phyloP scores from a whole-genome alignment of 2,797 vertebrate genomes.

The Enteromius paludinosus region DNA sequence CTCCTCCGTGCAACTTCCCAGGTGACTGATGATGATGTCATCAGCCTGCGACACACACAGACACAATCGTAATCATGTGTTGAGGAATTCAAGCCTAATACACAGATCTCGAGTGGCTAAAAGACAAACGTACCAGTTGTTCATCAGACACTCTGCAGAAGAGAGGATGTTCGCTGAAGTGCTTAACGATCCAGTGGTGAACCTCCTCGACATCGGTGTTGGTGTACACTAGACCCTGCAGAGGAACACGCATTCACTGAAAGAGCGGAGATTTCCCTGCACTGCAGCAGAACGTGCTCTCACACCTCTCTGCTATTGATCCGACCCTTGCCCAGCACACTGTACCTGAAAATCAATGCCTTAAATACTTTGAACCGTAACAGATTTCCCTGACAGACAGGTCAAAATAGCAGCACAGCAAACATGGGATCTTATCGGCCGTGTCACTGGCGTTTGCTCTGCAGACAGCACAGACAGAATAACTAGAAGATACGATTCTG shows the following conservation, averaged over 20 bases:
- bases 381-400: conserved; percentile 39
- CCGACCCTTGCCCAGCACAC: not conserved
- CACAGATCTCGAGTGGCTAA: not conserved
- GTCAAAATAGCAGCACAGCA: conserved; percentile 72
- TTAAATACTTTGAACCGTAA: conserved; percentile 61
- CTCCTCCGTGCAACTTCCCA: conserved; percentile 90
- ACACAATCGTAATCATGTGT: not conserved
- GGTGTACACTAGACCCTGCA: conserved; percentile 90
- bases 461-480: conserved; percentile 66
- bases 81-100: not conserved
- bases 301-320: conserved; percentile 30
- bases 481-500: conserved; percentile 71
- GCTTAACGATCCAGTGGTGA: conserved; percentile 90
- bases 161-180: conserved; percentile 88
- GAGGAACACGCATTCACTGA: conserved; percentile 1
- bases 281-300: not conserved
- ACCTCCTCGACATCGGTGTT: conserved; percentile 91
- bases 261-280: not conserved
- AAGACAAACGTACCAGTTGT: conserved; percentile 81
- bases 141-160: conserved; percentile 82
- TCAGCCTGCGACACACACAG: conserved; percentile 70
- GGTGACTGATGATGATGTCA: conserved; percentile 81
- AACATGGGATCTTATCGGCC: conserved; percentile 72
- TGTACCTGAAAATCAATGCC: conserved; percentile 44
- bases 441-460: conserved; percentile 71